These are phyloP conservation scores for Phocides pigmalion DNA, from an alignment of 1,140 invertebrate species.

Conservation along the genomic window DNA sequence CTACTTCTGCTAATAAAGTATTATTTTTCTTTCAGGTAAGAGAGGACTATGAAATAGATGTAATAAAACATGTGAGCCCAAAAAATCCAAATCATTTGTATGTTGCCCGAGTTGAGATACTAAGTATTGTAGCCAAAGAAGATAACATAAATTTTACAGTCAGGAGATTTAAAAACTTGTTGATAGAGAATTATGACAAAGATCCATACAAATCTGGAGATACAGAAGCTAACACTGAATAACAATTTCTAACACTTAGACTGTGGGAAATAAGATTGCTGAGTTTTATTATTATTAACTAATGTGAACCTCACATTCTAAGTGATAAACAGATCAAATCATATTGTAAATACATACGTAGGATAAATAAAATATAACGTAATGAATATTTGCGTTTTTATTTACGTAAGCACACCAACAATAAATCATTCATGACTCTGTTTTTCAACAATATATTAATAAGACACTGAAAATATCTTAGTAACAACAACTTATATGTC, in stretches of 20 bases:
- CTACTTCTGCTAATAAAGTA: too few relatives aligned
- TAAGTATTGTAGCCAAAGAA: slow-evolving; percentile 73
- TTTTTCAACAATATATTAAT: too few relatives aligned
- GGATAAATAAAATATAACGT: slow-evolving; percentile 27
- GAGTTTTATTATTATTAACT: too few relatives aligned
- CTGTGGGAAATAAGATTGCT: too few relatives aligned
- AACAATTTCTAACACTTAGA: too few relatives aligned
- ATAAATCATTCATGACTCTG: too few relatives aligned
- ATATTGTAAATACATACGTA: slow-evolving; percentile 29
- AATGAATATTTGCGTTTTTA: neutral
- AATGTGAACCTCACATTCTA: too few relatives aligned
- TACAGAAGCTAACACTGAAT: neutral
- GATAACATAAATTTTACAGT: slow-evolving; percentile 83
- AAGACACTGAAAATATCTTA: too few relatives aligned
- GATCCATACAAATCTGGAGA: slow-evolving; percentile 63
- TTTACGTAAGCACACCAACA: too few relatives aligned
- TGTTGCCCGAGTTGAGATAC: slow-evolving; percentile 85
- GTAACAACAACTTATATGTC: slow-evolving; percentile 58
- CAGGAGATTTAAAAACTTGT: slow-evolving; percentile 84
- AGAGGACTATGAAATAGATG: slow-evolving; percentile 87
- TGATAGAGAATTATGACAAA: slow-evolving; percentile 86
- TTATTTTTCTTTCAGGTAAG: slow-evolving; percentile 65
- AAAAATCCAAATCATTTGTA: slow-evolving; percentile 85
- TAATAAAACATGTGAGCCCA: slow-evolving; percentile 84
- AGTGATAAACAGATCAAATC: neutral